These are phyloP conservation scores for rabbit (Oryctolagus cuniculus) DNA, from an alignment of 2,113 vertebrate genomes.

Conservation along the genomic window mOryCun1.1 NC_091439.1:57691501-57692000, in stretches of 20 bases:
- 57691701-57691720: background rate
- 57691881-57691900: background rate
- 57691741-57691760: background rate
- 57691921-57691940: background rate
- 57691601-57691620: background rate
- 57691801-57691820: background rate
- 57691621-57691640: background rate
- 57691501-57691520: background rate
- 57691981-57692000: too few species aligned
- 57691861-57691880: background rate
- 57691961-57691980: background rate
- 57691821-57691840: background rate
- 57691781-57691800: background rate
- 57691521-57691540: background rate
- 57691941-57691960: background rate
- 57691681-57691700: background rate
- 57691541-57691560: background rate
- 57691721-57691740: background rate
- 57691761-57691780: background rate
- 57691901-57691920: background rate
- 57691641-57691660: background rate
- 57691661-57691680: background rate
- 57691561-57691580: background rate
- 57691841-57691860: background rate
- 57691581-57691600: background rate